These are phyloP conservation scores for Saimiri boliviensis DNA, from an alignment of 2,113 vertebrate species.

Conservation along the genomic window DNA sequence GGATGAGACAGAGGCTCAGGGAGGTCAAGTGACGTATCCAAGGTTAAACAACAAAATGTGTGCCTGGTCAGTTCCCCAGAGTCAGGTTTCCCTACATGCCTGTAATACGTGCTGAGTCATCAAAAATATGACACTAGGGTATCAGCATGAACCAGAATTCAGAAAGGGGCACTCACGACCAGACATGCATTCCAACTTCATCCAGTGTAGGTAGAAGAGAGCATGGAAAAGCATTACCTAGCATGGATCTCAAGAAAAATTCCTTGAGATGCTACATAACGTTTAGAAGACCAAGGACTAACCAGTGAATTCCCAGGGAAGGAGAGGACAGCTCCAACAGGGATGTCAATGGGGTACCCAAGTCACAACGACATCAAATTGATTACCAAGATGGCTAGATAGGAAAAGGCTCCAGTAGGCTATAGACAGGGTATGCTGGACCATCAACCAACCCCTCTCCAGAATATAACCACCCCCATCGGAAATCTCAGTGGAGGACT, in stretches of 20 bases:
- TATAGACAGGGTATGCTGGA: not conserved
- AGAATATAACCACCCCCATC: not conserved
- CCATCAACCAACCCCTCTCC: fast-evolving
- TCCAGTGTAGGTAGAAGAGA: not conserved
- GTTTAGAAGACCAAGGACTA: no score
- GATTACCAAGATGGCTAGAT: not conserved
- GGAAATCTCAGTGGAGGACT: not conserved
- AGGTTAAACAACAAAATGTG: not conserved
- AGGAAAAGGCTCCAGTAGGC: not conserved
- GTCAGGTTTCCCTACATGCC: not conserved
- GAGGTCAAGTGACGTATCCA: not conserved
- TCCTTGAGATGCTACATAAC: not conserved
- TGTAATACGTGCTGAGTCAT: not conserved
- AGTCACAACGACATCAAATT: not conserved
- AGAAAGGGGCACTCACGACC: not conserved
- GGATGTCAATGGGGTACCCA: fast-evolving
- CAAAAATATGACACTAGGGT: not conserved
- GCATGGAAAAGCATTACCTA: fast-evolving
- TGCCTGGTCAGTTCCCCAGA: not conserved
- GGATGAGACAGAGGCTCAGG: not conserved
- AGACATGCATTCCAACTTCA: not conserved
- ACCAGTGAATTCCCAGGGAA: not conserved
- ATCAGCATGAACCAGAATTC: not conserved
- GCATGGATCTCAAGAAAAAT: not conserved
- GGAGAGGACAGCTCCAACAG: not conserved